A percentile compares a stretch with the other conserved stretches of the same genome.
These are phyloP conservation scores for Xiphorhynchus erythropygius DNA, from an alignment of 2,797 vertebrate genomes.

Conservation along the genomic window DNA sequence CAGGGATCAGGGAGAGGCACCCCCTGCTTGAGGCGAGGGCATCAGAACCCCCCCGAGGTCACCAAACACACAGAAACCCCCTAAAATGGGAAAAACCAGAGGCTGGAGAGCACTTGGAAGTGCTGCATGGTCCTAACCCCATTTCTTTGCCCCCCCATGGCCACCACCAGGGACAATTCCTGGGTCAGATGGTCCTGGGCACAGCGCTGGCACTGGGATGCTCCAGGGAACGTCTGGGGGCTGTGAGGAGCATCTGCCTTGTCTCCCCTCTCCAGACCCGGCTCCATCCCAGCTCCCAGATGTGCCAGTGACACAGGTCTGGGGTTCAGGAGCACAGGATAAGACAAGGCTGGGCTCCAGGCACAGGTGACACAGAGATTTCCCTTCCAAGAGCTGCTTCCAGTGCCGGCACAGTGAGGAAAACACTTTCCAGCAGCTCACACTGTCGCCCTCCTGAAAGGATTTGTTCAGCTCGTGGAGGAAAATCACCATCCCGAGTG, in stretches of 20 bases:
- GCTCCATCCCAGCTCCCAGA: accelerated
- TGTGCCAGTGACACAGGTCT: neutral
- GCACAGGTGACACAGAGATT: neutral
- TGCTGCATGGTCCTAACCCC: accelerated
- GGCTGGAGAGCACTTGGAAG: neutral
- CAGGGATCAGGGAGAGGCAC: accelerated
- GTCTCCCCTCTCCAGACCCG: neutral
- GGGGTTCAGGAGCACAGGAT: accelerated
- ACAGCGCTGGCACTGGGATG: accelerated
- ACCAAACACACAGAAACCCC: neutral
- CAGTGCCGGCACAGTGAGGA: neutral
- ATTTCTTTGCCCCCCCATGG: neutral
- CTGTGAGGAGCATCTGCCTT: neutral
- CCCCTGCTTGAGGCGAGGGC: accelerated
- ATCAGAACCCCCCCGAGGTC: accelerated
- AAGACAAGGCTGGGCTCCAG: neutral
- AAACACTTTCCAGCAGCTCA: neutral
- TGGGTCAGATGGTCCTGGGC: accelerated
- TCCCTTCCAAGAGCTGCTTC: neutral
- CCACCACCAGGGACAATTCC: neutral
- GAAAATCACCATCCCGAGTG: neutral
- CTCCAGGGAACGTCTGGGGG: neutral
- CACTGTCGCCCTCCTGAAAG: neutral
- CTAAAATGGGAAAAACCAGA: neutral
- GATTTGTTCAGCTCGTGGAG: neutral